A percentile compares a stretch with the other conserved stretches of the same genome.
These are phyloP conservation scores for Hafferia zeledoni DNA, from an alignment of 2,797 vertebrate species.

Conservation along the genomic window DNA sequence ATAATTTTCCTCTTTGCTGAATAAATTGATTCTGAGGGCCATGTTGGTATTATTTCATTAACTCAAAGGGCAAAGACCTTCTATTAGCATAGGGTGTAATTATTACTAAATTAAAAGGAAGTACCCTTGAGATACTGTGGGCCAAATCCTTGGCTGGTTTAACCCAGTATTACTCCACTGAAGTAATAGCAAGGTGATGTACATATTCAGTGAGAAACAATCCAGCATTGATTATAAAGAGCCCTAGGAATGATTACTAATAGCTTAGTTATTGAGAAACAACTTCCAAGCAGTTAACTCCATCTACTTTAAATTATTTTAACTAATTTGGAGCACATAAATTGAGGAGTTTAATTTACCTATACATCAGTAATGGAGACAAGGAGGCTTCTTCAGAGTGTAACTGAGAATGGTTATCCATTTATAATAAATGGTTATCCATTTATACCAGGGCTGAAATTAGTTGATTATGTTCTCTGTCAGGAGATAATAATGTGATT, in stretches of 20 bases:
- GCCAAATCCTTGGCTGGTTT: constrained; percentile 52
- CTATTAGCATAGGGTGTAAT: constrained; percentile 47
- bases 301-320: constrained; percentile 64
- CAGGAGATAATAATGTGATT: constrained; percentile 71
- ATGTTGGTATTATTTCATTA: constrained; percentile 54
- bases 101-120: constrained; percentile 64
- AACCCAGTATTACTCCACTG: constrained; percentile 14
- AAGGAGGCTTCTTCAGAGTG: constrained; percentile 51
- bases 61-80: constrained; percentile 42
- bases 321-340: constrained; percentile 64
- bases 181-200: constrained; percentile 53
- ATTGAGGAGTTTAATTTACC: constrained; percentile 66
- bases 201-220: constrained; percentile 62
- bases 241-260: constrained; percentile 67
- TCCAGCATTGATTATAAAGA: constrained; percentile 66
- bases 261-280: constrained; percentile 67
- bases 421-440: constrained; percentile 68
- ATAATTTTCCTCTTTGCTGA: constrained; percentile 41
- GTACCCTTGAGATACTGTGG: constrained; percentile 53
- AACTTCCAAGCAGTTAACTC: constrained; percentile 59
- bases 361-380: constrained; percentile 42
- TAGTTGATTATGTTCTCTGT: constrained; percentile 71
- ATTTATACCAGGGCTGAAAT: constrained; percentile 63
- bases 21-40: constrained; percentile 27
- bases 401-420: constrained; percentile 66